phyloP scores from a whole-genome alignment of 2,113 vertebrate genomes.

The Malaclemys terrapin region DNA sequence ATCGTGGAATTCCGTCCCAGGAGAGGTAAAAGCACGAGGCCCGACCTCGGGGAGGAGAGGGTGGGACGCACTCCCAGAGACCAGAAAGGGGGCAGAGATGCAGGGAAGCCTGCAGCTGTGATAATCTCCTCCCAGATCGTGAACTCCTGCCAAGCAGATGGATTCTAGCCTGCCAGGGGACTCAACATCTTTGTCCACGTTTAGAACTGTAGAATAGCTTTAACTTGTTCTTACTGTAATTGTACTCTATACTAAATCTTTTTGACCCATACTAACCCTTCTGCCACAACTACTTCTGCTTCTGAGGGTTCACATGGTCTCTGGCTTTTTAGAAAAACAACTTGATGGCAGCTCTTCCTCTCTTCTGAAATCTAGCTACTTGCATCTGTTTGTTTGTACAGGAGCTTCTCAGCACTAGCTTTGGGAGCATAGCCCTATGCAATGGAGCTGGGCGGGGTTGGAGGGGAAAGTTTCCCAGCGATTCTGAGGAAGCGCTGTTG shows the following conservation, averaged over 20 bases:
- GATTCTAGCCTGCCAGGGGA: background rate
- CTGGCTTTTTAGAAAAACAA: background rate
- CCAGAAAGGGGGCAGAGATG: rapidly evolving
- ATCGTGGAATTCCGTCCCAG: background rate
- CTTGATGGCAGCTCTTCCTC: background rate
- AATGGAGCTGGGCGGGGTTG: background rate
- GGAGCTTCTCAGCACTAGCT: background rate
- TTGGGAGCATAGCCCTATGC: too few relatives aligned
- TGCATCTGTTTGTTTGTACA: background rate
- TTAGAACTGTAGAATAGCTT: background rate
- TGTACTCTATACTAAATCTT: background rate
- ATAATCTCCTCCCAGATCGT: background rate
- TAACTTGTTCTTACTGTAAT: background rate
- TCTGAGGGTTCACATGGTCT: background rate
- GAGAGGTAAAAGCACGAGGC: background rate
- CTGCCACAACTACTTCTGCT: background rate
- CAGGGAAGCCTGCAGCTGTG: background rate
- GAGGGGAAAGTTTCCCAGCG: background rate
- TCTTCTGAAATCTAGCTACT: background rate
- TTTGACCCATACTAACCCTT: background rate
- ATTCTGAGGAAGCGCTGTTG: background rate
- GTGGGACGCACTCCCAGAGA: background rate
- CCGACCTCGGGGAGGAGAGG: background rate
- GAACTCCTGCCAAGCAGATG: background rate
- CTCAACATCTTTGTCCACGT: background rate